Conservation (phyloP, 64 coral and sea anemone species). For the Stichodactyla helianthus region DNA sequence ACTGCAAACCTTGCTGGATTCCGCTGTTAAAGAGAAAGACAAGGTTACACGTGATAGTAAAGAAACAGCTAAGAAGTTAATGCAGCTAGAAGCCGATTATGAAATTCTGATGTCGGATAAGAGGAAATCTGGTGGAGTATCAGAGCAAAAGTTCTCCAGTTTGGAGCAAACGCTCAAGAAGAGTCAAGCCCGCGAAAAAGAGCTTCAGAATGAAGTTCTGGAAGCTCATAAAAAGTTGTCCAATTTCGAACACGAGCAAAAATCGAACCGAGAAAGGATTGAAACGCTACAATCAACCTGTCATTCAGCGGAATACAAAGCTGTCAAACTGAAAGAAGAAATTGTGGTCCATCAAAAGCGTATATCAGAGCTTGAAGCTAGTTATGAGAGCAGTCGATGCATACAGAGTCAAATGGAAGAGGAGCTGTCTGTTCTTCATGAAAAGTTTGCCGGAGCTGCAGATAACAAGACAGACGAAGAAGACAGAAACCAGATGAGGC, state of each 20-base stretch:
- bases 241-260: slow-evolving; percentile 74
- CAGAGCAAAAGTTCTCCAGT: slow-evolving; percentile 34
- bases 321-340: slow-evolving; percentile 66
- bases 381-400: slow-evolving; percentile 40
- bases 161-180: slow-evolving; percentile 67
- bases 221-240: slow-evolving; percentile 82
- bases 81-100: slow-evolving; percentile 83
- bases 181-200: slow-evolving; percentile 87
- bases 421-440: slow-evolving; percentile 41
- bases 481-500: slow-evolving; percentile 56
- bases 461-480: slow-evolving; percentile 56
- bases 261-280: slow-evolving; percentile 64
- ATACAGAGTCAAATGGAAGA: slow-evolving; percentile 50
- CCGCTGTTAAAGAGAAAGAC: slow-evolving; percentile 69
- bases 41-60: slow-evolving; percentile 38
- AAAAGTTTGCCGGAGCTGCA: slow-evolving; percentile 40
- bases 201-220: slow-evolving; percentile 72
- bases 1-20: slow-evolving; percentile 61
- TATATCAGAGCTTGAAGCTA: slow-evolving; percentile 72
- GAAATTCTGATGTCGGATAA: slow-evolving; percentile 36
- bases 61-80: slow-evolving; percentile 46
- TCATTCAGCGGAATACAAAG: slow-evolving; percentile 62
- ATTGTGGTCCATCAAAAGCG: slow-evolving; percentile 56
- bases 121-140: slow-evolving; percentile 27
- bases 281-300: slow-evolving; percentile 53